phyloP scores from a whole-genome alignment of 2,797 vertebrate genomes.

The Hirundo rustica region DNA sequence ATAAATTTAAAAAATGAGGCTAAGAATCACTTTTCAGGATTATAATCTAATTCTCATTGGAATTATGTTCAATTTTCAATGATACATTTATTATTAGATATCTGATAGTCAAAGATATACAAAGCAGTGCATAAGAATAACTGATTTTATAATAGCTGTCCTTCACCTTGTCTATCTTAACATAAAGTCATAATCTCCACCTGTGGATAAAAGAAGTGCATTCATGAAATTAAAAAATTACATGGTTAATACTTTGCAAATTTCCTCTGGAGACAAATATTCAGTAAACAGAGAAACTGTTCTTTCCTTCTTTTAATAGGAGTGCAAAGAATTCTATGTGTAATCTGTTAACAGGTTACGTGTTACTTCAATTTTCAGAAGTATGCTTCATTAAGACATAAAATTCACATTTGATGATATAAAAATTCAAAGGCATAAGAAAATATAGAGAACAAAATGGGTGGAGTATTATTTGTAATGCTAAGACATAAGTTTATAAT shows the following conservation, averaged over 20 bases:
- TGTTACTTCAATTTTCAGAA: neutral
- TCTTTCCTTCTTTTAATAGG: neutral
- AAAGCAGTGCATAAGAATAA: neutral
- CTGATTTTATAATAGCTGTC: neutral
- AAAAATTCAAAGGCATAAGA: neutral
- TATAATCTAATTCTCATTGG: neutral
- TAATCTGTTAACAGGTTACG: neutral
- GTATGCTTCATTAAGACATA: neutral
- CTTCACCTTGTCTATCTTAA: neutral
- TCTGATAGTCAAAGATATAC: neutral
- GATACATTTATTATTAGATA: neutral
- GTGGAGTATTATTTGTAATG: neutral
- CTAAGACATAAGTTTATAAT: neutral
- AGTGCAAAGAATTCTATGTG: neutral
- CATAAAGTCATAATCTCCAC: neutral
- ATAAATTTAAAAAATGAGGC: fast-evolving
- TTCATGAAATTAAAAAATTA: neutral
- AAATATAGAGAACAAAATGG: neutral
- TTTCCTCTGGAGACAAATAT: neutral
- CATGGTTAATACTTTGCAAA: neutral
- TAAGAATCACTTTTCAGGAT: neutral
- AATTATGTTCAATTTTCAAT: neutral
- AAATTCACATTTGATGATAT: neutral
- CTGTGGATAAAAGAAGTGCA: neutral
- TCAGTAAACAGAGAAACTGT: neutral